Conservation (phyloP, 2,113 vertebrate species). For the Crypturellus undulatus region DNA sequence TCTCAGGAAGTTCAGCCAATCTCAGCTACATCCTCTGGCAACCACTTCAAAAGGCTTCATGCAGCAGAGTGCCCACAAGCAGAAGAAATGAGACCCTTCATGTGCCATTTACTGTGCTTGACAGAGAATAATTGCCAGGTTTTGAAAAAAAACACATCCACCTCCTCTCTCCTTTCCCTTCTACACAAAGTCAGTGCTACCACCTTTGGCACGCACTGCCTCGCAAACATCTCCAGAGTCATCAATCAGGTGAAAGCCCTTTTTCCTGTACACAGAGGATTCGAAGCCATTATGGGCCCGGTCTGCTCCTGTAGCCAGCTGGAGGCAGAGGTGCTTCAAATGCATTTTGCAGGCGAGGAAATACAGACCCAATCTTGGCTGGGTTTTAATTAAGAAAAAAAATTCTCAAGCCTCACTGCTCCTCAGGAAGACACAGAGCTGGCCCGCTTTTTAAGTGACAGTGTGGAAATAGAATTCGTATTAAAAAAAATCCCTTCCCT, state of each 20-base stretch:
- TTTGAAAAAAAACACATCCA: conserved; percentile 34
- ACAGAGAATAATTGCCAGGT: conserved; percentile 24
- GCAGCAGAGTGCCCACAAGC: neutral
- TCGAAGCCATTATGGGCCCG: conserved; percentile 59
- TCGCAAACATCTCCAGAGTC: conserved; percentile 2
- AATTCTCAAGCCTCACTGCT: conserved; percentile 53
- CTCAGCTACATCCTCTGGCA: conserved; percentile 51
- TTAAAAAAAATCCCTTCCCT: neutral
- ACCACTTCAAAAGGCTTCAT: conserved; percentile 39
- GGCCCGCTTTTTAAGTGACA: conserved; percentile 32
- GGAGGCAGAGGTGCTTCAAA: conserved; percentile 69
- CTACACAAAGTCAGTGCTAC: conserved; percentile 17
- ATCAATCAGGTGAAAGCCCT: conserved; percentile 40
- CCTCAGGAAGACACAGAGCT: conserved; percentile 38
- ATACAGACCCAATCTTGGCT: conserved; percentile 33
- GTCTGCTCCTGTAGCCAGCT: conserved; percentile 64
- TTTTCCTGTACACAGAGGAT: conserved; percentile 36
- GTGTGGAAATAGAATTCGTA: conserved; percentile 36
- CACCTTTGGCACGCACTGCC: neutral
- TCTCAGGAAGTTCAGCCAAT: neutral
- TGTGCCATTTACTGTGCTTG: conserved; percentile 22
- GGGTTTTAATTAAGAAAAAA: conserved; percentile 59
- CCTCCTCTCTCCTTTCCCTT: neutral
- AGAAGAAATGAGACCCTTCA: conserved; percentile 12
- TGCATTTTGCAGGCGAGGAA: conserved; percentile 23